Evolutionary conservation across 53 echinoderm and acorn worm genomes (phyloP), one percentile per base, ranked within the genome.

Genomic region (Stichopus horrens): DNA sequence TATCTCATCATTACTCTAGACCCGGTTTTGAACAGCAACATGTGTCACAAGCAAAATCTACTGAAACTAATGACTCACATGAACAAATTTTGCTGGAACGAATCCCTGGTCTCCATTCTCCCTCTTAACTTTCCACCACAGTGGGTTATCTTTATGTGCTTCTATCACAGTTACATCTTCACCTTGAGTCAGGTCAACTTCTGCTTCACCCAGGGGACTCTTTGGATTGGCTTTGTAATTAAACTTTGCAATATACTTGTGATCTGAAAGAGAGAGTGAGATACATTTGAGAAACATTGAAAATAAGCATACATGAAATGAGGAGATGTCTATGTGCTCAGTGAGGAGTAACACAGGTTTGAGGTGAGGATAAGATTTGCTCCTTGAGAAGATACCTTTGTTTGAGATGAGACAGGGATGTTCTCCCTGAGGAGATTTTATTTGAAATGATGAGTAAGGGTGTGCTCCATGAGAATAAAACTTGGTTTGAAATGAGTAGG

Each of bases 221-320:
- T 82, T 54, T 5, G 67, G 89, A 88, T 97, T 97, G 71, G 95
- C 95, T 63, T 97, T 95, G 88, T 97, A 97, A 85, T 90, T 95
- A 90, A 92, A 97, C 74, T 95, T 95, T 58, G 94, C 94, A 19
- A 94, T 82, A 37, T 92, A 87, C 54, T 57, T 75, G 37, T 85
- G 37, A 52, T 58, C 92, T 20, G 78, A 68, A 23, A 53, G 6
- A n/a, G 86, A 76, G 7, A 88, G 37, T 37, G 37, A 37, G 18
- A 66, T 11, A 18, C 11, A 14, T 66, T 66, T 37, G 37, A 37
- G 37, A 37, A 37, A 37, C 37, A 37, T 37, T 37, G 37, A 37
- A 37, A 37, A 37, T 37, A 37, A 37, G 2, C 37, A 37, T 37
- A 1, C 0, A 2, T 37, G 37, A 37, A 37, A 37, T 37, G 37